Conservation (phyloP, 2,113 vertebrate genomes). For the Ellobius talpinus region DNA sequence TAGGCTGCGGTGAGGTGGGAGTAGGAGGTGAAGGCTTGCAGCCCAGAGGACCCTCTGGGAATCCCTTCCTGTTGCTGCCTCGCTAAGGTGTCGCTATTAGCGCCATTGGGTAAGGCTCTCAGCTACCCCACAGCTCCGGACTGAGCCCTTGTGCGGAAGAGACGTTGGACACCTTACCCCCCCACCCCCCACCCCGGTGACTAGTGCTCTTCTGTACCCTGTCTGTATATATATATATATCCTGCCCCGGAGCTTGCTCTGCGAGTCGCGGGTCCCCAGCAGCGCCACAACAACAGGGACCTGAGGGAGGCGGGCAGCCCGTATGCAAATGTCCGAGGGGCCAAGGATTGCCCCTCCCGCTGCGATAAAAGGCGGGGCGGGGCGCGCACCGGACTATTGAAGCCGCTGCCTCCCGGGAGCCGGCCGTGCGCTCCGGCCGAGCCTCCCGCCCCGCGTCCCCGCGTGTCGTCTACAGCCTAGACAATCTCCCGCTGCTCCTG, state of each 20-base stretch:
- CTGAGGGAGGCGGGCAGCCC: fast-evolving
- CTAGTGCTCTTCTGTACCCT: neutral
- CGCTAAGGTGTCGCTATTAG: no score
- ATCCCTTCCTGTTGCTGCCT: neutral
- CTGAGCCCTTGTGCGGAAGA: neutral
- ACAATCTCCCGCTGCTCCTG: neutral
- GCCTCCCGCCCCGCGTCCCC: neutral
- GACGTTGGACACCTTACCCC: no score
- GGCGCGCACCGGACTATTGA: neutral
- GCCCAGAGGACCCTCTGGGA: neutral
- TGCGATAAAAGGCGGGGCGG: constrained; percentile 55
- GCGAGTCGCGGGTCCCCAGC: fast-evolving
- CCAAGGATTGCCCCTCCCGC: neutral
- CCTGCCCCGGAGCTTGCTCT: neutral
- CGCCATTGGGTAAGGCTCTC: neutral
- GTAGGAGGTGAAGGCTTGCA: no score
- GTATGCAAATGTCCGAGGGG: constrained; percentile 70
- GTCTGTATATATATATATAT: fast-evolving
- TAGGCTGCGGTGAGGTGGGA: neutral
- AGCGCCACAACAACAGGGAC: neutral
- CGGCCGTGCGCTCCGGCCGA: neutral
- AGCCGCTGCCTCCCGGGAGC: constrained; percentile 71
- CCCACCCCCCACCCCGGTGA: fast-evolving
- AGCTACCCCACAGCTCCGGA: neutral
- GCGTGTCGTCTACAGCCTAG: neutral